A percentile compares a stretch with the other conserved stretches of the same genome.
Evolutionary conservation across 2,888 invertebrate genomes (phyloP).

Genomic region (Anodontia alba): DNA sequence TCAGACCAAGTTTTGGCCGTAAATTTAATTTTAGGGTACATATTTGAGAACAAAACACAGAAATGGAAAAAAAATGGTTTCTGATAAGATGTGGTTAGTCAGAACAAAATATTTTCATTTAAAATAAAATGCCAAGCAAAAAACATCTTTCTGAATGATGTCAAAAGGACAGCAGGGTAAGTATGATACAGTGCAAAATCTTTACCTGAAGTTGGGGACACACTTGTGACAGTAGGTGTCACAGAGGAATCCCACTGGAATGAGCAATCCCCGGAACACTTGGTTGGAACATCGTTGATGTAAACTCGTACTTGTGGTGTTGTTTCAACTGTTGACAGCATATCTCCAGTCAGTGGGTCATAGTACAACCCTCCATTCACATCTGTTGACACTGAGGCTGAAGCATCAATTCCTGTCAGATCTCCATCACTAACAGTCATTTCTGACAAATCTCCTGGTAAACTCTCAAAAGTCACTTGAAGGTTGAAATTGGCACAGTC

Average conservation of each 20-base stretch:
- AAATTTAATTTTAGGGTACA: no score
- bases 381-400: constrained; percentile 37
- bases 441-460: constrained; percentile 59
- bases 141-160: no score
- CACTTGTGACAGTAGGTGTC: constrained; percentile 72
- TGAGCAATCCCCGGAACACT: constrained; percentile 71
- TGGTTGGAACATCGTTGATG: constrained; percentile 76
- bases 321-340: constrained; percentile 69
- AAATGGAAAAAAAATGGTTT: no score
- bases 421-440: constrained; percentile 40
- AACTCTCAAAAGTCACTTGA: constrained; percentile 48
- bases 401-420: constrained; percentile 40
- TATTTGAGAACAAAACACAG: no score
- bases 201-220: constrained; percentile 74
- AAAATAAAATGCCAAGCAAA: no score
- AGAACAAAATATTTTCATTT: no score
- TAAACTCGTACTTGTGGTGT: constrained; percentile 71
- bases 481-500: constrained; percentile 63
- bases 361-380: constrained; percentile 72
- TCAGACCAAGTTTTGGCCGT: no score
- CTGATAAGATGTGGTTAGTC: no score
- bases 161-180: no score
- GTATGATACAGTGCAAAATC: no score
- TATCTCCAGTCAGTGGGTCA: constrained; percentile 77
- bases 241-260: constrained; percentile 68